A percentile compares a stretch with the other conserved stretches of the same genome.
phyloP scores from a whole-genome alignment of 2,888 invertebrate species.

The Neocrepidodera transversa region DNA sequence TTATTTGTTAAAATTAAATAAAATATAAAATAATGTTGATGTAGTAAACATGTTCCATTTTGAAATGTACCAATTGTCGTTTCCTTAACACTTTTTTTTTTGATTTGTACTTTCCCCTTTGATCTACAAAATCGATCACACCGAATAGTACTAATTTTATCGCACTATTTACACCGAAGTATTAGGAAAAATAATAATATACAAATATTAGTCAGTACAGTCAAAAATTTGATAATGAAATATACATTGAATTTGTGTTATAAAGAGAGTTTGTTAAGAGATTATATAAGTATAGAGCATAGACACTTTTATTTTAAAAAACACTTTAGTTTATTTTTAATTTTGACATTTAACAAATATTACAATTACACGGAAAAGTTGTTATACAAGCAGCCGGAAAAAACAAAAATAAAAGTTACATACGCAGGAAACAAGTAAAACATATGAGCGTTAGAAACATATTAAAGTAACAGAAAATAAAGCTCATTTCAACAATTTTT shows the following conservation, averaged over 20 bases:
- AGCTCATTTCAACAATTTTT: no score
- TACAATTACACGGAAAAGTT: no score
- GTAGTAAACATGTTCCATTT: neutral
- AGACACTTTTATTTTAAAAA: neutral
- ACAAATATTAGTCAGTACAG: constrained; percentile 49
- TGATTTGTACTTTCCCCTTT: constrained; percentile 50
- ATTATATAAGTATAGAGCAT: constrained; percentile 6
- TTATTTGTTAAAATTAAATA: no score
- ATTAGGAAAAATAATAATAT: constrained; percentile 47
- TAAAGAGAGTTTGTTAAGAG: constrained; percentile 24
- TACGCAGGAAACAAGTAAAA: no score
- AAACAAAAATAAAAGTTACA: no score
- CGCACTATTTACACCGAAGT: constrained; percentile 56
- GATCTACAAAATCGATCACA: constrained; percentile 48
- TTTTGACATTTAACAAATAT: no score
- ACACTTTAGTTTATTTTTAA: no score
- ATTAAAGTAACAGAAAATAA: no score
- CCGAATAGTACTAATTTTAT: constrained; percentile 45
- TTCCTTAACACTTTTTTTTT: constrained; percentile 39
- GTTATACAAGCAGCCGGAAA: no score
- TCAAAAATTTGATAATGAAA: constrained; percentile 41
- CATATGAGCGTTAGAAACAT: no score
- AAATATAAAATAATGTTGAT: no score
- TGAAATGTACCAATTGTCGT: constrained; percentile 35
- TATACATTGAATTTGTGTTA: constrained; percentile 39